phyloP scores from a whole-genome alignment of 2,888 invertebrate genomes.

The Melieria picta region DNA sequence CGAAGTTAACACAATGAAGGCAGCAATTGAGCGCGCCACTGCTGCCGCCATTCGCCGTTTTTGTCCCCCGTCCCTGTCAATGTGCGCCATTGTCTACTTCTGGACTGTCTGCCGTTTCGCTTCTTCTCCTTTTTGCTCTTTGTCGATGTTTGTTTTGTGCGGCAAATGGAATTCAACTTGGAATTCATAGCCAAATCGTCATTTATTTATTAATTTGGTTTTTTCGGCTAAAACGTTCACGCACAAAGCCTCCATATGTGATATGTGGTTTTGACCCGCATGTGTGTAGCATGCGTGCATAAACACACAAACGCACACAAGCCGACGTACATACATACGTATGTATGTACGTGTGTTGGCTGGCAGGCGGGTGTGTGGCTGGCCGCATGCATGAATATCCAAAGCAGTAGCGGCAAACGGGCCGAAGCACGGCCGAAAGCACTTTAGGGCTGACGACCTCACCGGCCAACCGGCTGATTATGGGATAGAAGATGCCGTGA shows the following conservation, averaged over 20 bases:
- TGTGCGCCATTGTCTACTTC: slow-evolving; percentile 2
- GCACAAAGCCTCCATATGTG: background rate
- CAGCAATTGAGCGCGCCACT: no score
- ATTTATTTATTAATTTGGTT: slow-evolving; percentile 36
- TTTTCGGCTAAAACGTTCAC: slow-evolving; percentile 18
- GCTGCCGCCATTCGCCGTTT: background rate
- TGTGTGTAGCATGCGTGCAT: background rate
- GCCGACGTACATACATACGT: slow-evolving; percentile 1
- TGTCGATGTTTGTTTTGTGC: background rate
- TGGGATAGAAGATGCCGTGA: background rate
- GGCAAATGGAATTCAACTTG: background rate
- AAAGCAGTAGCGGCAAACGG: no score
- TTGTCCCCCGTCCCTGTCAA: background rate
- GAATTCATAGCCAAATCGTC: slow-evolving; percentile 27
- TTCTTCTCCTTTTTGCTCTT: background rate
- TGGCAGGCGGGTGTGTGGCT: background rate
- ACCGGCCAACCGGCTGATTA: no score
- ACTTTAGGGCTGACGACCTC: no score
- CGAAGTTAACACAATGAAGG: no score
- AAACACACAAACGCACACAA: background rate
- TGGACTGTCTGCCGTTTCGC: background rate
- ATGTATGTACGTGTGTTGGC: background rate
- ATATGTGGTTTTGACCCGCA: no score
- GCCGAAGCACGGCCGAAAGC: no score
- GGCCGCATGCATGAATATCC: no score